Percentiles rank a stretch among this genome's conserved stretches.
These are phyloP conservation scores for Patiria pectinifera DNA, from an alignment of 53 echinoderm and acorn worm genomes.

Conservation along the genomic window DNA sequence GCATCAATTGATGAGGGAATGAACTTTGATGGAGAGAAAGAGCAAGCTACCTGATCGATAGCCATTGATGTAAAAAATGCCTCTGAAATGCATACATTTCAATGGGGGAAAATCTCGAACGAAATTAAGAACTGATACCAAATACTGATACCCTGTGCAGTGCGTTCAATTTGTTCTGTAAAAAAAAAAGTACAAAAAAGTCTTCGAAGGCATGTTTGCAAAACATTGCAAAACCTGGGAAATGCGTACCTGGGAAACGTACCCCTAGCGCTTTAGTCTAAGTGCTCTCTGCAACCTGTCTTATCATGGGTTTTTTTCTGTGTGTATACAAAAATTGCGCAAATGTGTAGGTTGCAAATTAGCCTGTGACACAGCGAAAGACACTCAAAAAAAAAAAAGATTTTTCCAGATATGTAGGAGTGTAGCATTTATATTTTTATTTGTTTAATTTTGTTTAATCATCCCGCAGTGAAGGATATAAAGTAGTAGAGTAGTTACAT, in stretches of 20 bases:
- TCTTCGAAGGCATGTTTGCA: background rate
- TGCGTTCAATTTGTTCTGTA: background rate
- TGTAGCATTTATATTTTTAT: too few relatives aligned
- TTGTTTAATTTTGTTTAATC: too few relatives aligned
- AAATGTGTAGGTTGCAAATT: background rate
- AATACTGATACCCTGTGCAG: constrained; percentile 12
- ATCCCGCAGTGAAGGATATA: too few relatives aligned
- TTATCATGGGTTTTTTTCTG: background rate
- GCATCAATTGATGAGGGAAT: constrained; percentile 39
- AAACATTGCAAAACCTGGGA: background rate
- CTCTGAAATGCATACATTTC: background rate
- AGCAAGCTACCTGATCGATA: constrained; percentile 5
- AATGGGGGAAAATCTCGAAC: background rate
- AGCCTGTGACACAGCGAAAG: background rate
- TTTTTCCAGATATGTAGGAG: too few relatives aligned
- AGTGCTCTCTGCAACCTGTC: background rate
- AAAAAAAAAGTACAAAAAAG: background rate
- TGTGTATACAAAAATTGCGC: background rate
- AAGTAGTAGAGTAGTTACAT: too few relatives aligned
- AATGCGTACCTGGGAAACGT: background rate
- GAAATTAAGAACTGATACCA: constrained; percentile 5
- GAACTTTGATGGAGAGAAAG: background rate
- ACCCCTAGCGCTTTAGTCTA: background rate
- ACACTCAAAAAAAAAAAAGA: background rate
- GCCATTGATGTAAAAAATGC: background rate